Evolutionary conservation across 1,140 invertebrate species (phyloP), one percentile per base, ranked within the genome.

Genomic region (Zaprionus davidi): DNA sequence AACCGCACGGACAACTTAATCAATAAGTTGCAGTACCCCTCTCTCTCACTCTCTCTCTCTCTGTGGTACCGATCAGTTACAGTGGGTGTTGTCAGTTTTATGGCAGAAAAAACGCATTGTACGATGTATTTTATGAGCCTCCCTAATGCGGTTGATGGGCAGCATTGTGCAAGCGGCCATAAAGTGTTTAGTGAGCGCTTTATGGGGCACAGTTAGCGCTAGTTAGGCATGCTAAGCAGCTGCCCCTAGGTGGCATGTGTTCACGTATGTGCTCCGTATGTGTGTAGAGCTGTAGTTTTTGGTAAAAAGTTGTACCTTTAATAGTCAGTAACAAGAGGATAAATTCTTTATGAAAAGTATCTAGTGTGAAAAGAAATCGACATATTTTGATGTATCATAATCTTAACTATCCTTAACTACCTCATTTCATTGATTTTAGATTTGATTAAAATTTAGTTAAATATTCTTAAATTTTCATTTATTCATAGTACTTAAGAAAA

Each of bases 1-100:
- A 78, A 82, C 80, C 80, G 59, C 81, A 83, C 28, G 28, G 49
- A 77, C 71, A 77, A 68, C 75, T 77, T 69, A 77, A 77, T 77
- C 75, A 77, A 77, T 77, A 77, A 62, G 71, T 68, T 73, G 20
- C 66, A 68, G 15, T 62, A 31, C 20, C 26, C 55, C 15, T 62
- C 26, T 56, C 44, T 34, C 15, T 62, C 26, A 46, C 44, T 34
- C 13, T 4, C n/a, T 49, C 36, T 28, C n/a, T 6, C 34, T 34
- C 15, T 11, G 3, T 71, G 28, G 22, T 31, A 62, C 38, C 9
- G 68, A 76, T 77, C 75, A 20, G 75, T 64, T 77, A 68, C 75
- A 73, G 75, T 74, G 71, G 75, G 75, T 77, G 75, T 77, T 73
- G 75, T 63, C 75, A 77, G 75, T 77, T 77, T 77, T 73, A 77